A percentile compares a stretch with the other conserved stretches of the same genome.
Evolutionary conservation across 2,888 invertebrate genomes (phyloP).

Genomic region (Drosophila meridionalis): DNA sequence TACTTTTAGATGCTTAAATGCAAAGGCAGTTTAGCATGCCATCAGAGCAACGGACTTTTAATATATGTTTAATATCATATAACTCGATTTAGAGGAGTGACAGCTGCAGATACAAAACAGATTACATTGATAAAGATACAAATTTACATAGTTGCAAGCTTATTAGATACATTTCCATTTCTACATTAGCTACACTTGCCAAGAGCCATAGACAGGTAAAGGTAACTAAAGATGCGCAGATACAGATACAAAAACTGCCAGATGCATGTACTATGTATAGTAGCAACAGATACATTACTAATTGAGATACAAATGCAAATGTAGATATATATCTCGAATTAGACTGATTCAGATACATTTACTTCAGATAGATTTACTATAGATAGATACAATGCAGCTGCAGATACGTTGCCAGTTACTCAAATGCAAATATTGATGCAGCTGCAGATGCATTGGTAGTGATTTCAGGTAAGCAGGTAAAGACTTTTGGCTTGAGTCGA

Average conservation of each 20-base stretch:
- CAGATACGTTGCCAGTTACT: background rate
- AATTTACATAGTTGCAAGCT: background rate
- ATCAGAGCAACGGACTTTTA: too few species aligned
- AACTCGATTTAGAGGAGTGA: background rate
- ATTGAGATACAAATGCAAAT: constrained; percentile 3
- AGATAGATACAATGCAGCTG: too few species aligned
- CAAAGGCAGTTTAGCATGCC: background rate
- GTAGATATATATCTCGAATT: background rate
- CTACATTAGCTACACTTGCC: background rate
- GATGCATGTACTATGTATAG: background rate
- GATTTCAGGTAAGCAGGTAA: too few species aligned
- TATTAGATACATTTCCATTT: background rate
- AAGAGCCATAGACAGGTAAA: background rate
- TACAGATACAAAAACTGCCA: background rate
- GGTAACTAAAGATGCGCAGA: background rate
- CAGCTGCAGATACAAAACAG: background rate
- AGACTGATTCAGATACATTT: background rate
- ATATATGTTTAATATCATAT: too few species aligned
- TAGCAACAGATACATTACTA: background rate
- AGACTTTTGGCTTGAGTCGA: background rate
- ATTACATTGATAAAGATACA: background rate
- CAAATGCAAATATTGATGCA: background rate
- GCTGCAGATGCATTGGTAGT: background rate
- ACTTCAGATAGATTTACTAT: too few species aligned
- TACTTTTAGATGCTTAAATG: background rate